Base-by-base conservation (phyloP, 2,888 invertebrate species). In the Dicranocentrus wangi region DNA sequence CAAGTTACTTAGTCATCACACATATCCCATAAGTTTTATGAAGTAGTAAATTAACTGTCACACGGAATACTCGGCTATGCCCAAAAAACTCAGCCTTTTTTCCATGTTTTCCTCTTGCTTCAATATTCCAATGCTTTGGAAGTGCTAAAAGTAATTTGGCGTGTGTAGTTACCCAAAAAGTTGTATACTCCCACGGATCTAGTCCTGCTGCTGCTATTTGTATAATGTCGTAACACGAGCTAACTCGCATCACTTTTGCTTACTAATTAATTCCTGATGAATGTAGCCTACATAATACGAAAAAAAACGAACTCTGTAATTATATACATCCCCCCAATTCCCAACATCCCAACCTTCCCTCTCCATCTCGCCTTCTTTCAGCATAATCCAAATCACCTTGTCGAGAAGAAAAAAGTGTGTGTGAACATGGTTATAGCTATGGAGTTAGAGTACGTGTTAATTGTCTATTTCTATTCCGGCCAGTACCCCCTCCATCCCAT, bases 31-130 rank as follows among this genome's bases (percentile, higher is more conserved):
- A n/a, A n/a, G 61, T 39, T 60, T 60, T 60, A 60, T 63, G 63
- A 42, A 63, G 42, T 63, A 42, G 42, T 42, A 63, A 42, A 21
- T 63, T 61, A 61, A 61, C 32, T 61, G 61, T 61, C 61, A 61
- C 23, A 2, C 1, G 8, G 61, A 28, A 61, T 61, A 55, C 15
- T 55, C 23, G 21, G 39, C 13, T 8, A 39, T 7, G 39, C 13
- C 7, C 39, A 13, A 39, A 13, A 53, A n/a, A n/a, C n/a, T n/a
- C n/a, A n/a, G n/a, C n/a, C n/a, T n/a, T n/a, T n/a, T 55, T 17
- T 51, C 47, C 19, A 55, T 55, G 55, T 25, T 55, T 25, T 19
- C n/a, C n/a, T 1, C 8, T 43, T 43, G 13, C 25, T 55, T 23
- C 25, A 55, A 10, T 25, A 55, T 25, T 55, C 25, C 15, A 7